These are phyloP conservation scores for Diprion similis DNA, from an alignment of 1,140 invertebrate species.

Conservation along the genomic window DNA sequence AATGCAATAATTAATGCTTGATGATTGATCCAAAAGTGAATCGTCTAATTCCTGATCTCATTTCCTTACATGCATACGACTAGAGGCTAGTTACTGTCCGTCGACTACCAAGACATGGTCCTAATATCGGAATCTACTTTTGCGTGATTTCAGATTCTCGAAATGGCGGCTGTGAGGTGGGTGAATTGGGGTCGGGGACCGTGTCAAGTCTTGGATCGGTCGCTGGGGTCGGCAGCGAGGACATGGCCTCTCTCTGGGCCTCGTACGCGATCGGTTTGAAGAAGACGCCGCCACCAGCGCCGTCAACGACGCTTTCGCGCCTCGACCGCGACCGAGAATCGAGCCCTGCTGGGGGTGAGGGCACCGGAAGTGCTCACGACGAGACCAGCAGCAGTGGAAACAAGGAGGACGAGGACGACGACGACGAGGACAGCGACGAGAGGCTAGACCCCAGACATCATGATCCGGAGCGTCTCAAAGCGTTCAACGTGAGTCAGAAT, in stretches of 20 bases:
- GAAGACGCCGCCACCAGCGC: constrained; percentile 69
- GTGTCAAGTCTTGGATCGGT: constrained; percentile 49
- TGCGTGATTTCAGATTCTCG: constrained; percentile 50
- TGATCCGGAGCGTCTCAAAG: constrained; percentile 94
- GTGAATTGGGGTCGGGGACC: constrained; percentile 47
- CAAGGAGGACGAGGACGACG: constrained; percentile 94
- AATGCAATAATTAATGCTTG: no score
- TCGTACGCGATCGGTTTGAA: constrained; percentile 73
- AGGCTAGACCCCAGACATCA: constrained; percentile 86
- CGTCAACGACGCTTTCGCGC: constrained; percentile 60
- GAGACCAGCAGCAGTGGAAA: constrained; percentile 89
- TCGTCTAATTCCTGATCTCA: no score
- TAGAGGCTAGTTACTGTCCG: no score
- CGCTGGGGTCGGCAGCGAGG: constrained; percentile 61
- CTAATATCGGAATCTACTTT: no score
- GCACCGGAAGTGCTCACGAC: constrained; percentile 81
- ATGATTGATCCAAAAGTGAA: no score
- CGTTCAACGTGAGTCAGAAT: constrained; percentile 88
- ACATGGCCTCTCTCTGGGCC: constrained; percentile 80
- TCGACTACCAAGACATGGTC: no score
- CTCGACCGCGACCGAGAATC: constrained; percentile 68
- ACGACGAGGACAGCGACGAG: constrained; percentile 90
- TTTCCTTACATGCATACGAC: no score
- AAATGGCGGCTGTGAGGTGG: constrained; percentile 54
- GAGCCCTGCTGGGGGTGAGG: constrained; percentile 64